Base-by-base conservation (phyloP, 2,888 invertebrate genomes). In the Furcula furcula region DNA sequence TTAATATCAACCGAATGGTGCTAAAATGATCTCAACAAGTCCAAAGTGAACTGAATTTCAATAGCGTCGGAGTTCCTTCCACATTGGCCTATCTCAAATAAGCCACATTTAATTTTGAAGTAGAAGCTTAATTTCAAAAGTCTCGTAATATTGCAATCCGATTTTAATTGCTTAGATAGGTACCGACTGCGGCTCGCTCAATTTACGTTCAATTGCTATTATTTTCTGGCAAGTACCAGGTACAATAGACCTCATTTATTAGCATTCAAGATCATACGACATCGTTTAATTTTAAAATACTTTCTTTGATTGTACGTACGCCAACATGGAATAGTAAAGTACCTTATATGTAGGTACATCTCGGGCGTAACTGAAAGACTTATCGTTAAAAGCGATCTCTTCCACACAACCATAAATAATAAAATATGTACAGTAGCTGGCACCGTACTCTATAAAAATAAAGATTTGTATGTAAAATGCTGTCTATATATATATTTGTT, bases 131-230 rank as follows among this genome's bases (percentile, higher is more conserved):
- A 59, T 62, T 64, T 57, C 42, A 50, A 55, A 49, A 44, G 34
- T 47, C 43, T 49, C 40, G 36, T 42, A 32, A 56, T 57, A 56
- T 58, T 56, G 49, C 51, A 49, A 53, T 51, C 43, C 40, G 30
- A 53, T 60, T 64, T 66, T 60, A 60, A 60, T 64, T 58, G 40
- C 47, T 31, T 29, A 45, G 46, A 55, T 38, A 36, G n/a, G n/a
- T n/a, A n/a, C n/a, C 32, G 34, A 34, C 21, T 12, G 35, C 35
- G 41, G 31, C 19, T 23, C 34, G 31, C n/a, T 9, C 23, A 34
- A 26, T 46, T 33, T 40, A 29, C 31, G 45, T 10, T 9, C 26
- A 41, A 36, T 35, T 26, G 22, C 18, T 25, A 37, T 45, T 44
- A 31, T 36, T 32, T 9, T 27, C 20, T 20, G 36, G 1, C 5